Evolutionary conservation across 2,888 invertebrate genomes (phyloP), one percentile per base, ranked within the genome.

Genomic region (Lydus trimaculatus): DNA sequence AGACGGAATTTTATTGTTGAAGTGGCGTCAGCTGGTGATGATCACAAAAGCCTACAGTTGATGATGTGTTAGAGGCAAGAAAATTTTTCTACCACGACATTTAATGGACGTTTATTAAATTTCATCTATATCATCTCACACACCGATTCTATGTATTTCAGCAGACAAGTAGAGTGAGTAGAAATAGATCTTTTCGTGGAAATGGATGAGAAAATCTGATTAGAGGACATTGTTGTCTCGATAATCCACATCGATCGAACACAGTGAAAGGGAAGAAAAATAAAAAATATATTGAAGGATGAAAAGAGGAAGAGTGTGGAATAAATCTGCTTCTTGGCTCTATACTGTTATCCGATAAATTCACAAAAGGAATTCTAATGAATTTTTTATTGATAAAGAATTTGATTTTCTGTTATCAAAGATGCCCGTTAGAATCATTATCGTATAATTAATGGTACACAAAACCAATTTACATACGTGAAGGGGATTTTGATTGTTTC

Each of bases 21-120:
- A 48, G 48, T 20, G 1, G 48, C 20, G 48, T 48, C 48, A 48
- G 48, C 48, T 48, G 48, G 48, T 20, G 20, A 48, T 48, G 48
- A 48, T 48, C 9, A 48, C 20, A 48, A 48, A 48, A 48, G 9
- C 17, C 17, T 9, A 17, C 20, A 48, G n/a, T 43, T 43, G 39
- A n/a, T 48, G 48, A 20, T 20, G 20, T 48, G 48, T 9, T 48
- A 48, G 17, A 17, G 43, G 11, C 48, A 23, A 48, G 48, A 48
- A 48, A 48, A 48, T 11, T 9, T 20, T 11, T 48, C 13, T 11
- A 5, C 20, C 20, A 48, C 48, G 20, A 48, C 20, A 48, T 48
- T 48, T 48, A 48, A 48, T 48, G 48, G 48, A 48, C 20, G 48
- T 48, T 48, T 48, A 48, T 48, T 48, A 48, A 48, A 20, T 48